Percentiles rank a stretch among this genome's conserved stretches.
phyloP scores from a whole-genome alignment of 2,113 vertebrate species.

The Eira barbara region DNA sequence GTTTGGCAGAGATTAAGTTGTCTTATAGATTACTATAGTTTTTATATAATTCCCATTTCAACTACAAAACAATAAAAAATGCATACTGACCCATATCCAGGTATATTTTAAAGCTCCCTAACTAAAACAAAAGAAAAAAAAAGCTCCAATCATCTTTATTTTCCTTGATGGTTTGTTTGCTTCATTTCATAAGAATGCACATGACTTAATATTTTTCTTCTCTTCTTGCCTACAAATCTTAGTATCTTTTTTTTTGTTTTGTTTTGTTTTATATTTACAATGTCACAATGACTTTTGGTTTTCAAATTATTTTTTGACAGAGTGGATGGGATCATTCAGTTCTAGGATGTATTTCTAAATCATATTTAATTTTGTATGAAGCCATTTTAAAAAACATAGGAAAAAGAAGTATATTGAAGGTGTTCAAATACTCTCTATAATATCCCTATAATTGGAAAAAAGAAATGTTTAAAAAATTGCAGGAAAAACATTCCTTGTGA shows the following conservation, averaged over 20 bases:
- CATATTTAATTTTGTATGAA: slow-evolving; percentile 47
- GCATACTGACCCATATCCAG: neutral
- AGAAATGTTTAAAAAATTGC: slow-evolving; percentile 60
- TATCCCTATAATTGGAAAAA: slow-evolving; percentile 39
- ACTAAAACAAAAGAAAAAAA: neutral
- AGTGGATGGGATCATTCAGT: slow-evolving; percentile 37
- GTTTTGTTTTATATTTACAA: neutral
- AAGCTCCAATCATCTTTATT: neutral
- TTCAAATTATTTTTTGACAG: slow-evolving; percentile 37
- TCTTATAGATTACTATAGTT: neutral
- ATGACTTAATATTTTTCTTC: neutral
- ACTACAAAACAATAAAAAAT: neutral
- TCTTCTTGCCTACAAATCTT: neutral
- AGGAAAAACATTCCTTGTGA: slow-evolving; percentile 49
- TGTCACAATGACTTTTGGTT: slow-evolving; percentile 20
- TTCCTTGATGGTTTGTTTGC: neutral
- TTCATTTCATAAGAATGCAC: neutral
- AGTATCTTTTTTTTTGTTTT: neutral
- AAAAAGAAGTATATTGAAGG: slow-evolving; percentile 38
- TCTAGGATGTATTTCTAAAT: neutral
- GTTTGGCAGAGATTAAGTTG: neutral
- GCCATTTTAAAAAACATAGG: neutral
- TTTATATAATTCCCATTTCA: neutral
- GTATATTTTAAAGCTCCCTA: neutral
- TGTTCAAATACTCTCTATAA: slow-evolving; percentile 57